These are phyloP conservation scores for Micrasema minimum DNA, from an alignment of 1,140 invertebrate species.

Conservation along the genomic window DNA sequence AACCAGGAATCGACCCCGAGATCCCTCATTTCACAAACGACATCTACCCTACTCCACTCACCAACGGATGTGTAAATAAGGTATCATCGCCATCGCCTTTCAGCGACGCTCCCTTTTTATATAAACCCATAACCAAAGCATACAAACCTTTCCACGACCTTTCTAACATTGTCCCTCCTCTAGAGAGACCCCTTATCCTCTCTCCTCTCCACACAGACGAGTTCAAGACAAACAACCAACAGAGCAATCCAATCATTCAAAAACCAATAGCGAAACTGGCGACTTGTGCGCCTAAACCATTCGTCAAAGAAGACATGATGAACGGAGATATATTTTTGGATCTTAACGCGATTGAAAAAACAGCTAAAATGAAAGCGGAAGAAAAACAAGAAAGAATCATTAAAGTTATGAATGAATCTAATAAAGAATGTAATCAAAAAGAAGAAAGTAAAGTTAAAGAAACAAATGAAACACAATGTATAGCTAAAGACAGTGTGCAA, in stretches of 20 bases:
- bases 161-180: conserved; percentile 54
- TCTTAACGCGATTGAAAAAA: conserved; percentile 57
- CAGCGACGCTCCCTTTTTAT: conserved; percentile 5
- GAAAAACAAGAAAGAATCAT: conserved; percentile 39
- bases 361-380: conserved; percentile 49
- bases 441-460: neutral
- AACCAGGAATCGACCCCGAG: conserved; percentile 14
- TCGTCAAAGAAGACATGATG: conserved; percentile 1
- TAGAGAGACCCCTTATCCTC: conserved; percentile 59
- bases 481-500: neutral
- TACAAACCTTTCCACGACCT: conserved; percentile 60
- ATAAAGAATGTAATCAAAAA: neutral
- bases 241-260: neutral
- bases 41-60: conserved; percentile 27
- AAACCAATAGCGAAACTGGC: conserved; percentile 5
- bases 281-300: neutral
- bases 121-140: conserved; percentile 49
- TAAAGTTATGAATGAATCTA: conserved; percentile 1
- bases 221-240: conserved; percentile 46
- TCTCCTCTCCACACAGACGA: conserved; percentile 58
- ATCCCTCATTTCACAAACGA: conserved; percentile 19
- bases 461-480: neutral
- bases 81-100: conserved; percentile 22
- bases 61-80: conserved; percentile 38
- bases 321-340: conserved; percentile 51